These are phyloP conservation scores for Lemur catta DNA, from an alignment of 2,797 vertebrate genomes.

Conservation along the genomic window DNA sequence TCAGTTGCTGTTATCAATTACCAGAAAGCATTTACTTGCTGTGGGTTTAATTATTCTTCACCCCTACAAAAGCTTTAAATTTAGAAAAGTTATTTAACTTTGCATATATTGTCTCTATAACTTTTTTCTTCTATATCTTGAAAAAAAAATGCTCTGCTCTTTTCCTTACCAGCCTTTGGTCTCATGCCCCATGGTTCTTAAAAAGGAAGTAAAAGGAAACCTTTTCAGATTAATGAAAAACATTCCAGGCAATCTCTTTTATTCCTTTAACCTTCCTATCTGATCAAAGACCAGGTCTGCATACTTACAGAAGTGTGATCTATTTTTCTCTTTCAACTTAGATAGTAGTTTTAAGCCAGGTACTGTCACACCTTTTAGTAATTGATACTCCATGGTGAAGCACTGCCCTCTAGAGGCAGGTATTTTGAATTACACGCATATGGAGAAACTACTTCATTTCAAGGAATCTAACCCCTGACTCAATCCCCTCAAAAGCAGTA, in stretches of 20 bases:
- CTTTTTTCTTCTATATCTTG: background rate
- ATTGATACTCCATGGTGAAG: background rate
- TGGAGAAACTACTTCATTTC: background rate
- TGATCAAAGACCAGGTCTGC: background rate
- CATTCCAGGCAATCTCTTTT: slow-evolving; percentile 10
- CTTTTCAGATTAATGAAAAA: slow-evolving; percentile 29
- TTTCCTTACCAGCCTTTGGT: background rate
- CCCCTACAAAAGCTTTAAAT: background rate
- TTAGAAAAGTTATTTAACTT: slow-evolving; percentile 29
- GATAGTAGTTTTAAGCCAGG: background rate
- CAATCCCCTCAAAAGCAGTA: background rate
- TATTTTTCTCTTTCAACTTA: slow-evolving; percentile 18
- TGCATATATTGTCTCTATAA: background rate
- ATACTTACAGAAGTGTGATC: background rate
- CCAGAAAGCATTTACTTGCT: background rate
- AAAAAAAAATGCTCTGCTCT: background rate
- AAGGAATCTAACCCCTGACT: background rate
- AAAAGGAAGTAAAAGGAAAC: background rate
- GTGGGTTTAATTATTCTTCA: background rate
- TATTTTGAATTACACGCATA: slow-evolving; percentile 23
- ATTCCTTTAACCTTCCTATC: background rate
- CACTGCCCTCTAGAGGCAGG: slow-evolving; percentile 37
- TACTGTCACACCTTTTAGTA: background rate
- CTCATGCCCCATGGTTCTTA: background rate
- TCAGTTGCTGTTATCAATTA: background rate